Evolutionary conservation across 2,797 vertebrate genomes (phyloP).

Genomic region (Smutsia gigantea): DNA sequence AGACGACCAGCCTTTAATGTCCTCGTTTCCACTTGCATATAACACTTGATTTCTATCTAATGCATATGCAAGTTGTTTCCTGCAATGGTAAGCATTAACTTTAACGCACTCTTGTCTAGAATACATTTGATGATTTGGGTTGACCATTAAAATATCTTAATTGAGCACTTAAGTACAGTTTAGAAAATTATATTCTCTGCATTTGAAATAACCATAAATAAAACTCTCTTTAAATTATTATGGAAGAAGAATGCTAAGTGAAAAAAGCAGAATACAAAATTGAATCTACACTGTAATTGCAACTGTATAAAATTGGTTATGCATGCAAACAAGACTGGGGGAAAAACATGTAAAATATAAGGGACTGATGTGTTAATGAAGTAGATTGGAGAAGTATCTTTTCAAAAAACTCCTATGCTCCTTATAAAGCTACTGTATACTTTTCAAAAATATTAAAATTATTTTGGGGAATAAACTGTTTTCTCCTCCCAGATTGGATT

Average conservation of each 20-base stretch:
- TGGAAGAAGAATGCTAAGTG: slow-evolving; percentile 80
- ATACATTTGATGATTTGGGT: slow-evolving; percentile 72
- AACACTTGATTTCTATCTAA: slow-evolving; percentile 71
- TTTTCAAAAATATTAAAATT: slow-evolving; percentile 59
- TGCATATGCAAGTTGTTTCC: slow-evolving; percentile 73
- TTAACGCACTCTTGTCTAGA: slow-evolving; percentile 55
- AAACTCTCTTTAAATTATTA: slow-evolving; percentile 81
- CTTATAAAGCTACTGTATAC: slow-evolving; percentile 38
- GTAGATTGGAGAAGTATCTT: slow-evolving; percentile 39
- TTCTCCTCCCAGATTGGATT: neutral
- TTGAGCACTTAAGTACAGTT: slow-evolving; percentile 77
- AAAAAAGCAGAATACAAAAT: slow-evolving; percentile 79
- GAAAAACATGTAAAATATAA: slow-evolving; percentile 56
- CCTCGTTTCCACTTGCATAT: slow-evolving; percentile 66
- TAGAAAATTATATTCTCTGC: slow-evolving; percentile 79
- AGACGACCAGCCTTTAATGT: slow-evolving; percentile 56
- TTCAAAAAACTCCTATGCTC: neutral
- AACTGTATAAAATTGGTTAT: slow-evolving; percentile 77
- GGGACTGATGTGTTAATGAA: slow-evolving; percentile 59
- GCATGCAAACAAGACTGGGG: slow-evolving; percentile 72
- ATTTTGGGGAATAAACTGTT: slow-evolving; percentile 7
- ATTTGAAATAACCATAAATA: slow-evolving; percentile 81
- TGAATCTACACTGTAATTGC: slow-evolving; percentile 77
- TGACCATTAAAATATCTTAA: slow-evolving; percentile 79
- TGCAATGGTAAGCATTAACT: slow-evolving; percentile 75